A percentile compares a stretch with the other conserved stretches of the same genome.
These are phyloP conservation scores for Unio delphinus DNA, from an alignment of 2,888 invertebrate genomes.

Conservation along the genomic window DNA sequence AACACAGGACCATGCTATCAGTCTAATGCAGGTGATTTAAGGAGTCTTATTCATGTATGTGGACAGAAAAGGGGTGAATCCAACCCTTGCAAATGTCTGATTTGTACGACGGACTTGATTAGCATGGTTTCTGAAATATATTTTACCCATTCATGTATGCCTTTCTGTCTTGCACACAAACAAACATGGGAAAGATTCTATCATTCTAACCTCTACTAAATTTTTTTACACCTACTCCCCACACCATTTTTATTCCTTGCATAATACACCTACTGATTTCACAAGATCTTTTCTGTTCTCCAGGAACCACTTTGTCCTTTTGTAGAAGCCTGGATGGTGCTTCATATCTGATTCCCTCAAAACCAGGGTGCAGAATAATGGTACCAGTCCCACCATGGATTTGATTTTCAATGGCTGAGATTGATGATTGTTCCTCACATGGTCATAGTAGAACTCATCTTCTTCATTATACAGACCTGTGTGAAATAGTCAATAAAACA, in stretches of 20 bases:
- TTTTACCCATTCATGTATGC: too few relatives aligned
- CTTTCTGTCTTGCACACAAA: background rate
- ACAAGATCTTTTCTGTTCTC: conserved; percentile 63
- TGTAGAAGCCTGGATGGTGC: conserved; percentile 61
- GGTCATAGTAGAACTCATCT: conserved; percentile 71
- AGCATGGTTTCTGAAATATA: too few relatives aligned
- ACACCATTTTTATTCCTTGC: too few relatives aligned
- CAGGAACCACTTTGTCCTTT: conserved; percentile 66
- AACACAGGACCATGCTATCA: too few relatives aligned
- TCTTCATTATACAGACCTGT: conserved; percentile 68
- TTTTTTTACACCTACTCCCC: too few relatives aligned
- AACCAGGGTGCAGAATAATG: conserved; percentile 65
- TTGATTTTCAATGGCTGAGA: conserved; percentile 57
- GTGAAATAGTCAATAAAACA: conserved; percentile 1
- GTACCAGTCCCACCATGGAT: conserved; percentile 66
- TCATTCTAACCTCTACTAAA: background rate
- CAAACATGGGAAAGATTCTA: background rate
- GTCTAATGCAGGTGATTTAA: too few relatives aligned
- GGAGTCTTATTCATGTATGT: too few relatives aligned
- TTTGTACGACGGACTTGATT: too few relatives aligned
- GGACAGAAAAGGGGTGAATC: too few relatives aligned
- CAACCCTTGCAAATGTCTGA: too few relatives aligned
- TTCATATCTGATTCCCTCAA: conserved; percentile 53
- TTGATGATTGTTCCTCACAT: conserved; percentile 48
- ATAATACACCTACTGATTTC: conserved; percentile 43